Conservation (phyloP, 2,888 invertebrate genomes). For the Acleris holmiana region DNA sequence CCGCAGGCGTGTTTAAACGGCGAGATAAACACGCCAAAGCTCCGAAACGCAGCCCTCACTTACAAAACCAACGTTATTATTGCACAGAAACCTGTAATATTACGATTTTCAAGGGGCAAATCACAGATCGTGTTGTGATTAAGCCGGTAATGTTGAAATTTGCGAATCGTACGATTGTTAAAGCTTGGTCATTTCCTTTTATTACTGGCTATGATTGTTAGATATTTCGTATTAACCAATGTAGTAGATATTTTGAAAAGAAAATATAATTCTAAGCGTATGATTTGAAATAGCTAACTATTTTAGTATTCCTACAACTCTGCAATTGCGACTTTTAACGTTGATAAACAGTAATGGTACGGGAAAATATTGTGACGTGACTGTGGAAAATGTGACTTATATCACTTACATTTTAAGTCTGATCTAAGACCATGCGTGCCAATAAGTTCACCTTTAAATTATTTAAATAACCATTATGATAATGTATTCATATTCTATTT, state of each 20-base stretch:
- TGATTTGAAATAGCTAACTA: no score
- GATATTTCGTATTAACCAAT: not conserved
- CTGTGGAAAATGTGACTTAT: no score
- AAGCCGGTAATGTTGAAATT: slow-evolving; percentile 7
- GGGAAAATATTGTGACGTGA: no score
- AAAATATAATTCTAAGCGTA: not conserved
- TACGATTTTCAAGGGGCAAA: no score
- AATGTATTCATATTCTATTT: no score
- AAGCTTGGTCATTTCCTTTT: slow-evolving; percentile 10
- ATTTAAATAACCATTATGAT: no score
- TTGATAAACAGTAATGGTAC: no score
- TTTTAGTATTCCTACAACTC: no score
- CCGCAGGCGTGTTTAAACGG: slow-evolving; percentile 49
- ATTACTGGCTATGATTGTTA: slow-evolving; percentile 1
- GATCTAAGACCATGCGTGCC: no score
- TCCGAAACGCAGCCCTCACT: slow-evolving; percentile 37
- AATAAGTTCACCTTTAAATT: no score
- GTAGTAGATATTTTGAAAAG: not conserved
- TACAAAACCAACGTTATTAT: slow-evolving; percentile 27
- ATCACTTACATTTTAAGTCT: no score
- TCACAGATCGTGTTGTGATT: slow-evolving; percentile 11
- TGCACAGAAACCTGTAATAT: slow-evolving; percentile 18
- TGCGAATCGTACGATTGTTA: slow-evolving; percentile 18
- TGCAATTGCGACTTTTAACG: no score
- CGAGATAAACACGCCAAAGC: slow-evolving; percentile 53